These are phyloP conservation scores for Chrysochloris asiatica DNA, from an alignment of 2,113 vertebrate genomes.

Conservation along the genomic window DNA sequence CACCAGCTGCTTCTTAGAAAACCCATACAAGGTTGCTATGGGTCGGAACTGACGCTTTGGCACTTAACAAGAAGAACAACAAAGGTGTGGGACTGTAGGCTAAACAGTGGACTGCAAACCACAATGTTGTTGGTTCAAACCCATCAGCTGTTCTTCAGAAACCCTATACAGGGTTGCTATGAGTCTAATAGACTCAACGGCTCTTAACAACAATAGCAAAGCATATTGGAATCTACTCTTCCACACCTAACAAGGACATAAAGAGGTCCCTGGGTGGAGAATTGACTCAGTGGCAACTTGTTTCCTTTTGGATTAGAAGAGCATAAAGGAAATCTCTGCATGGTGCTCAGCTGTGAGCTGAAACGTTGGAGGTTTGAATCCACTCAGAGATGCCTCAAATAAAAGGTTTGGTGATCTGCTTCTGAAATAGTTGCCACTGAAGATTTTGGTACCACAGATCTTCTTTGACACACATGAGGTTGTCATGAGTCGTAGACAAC, in stretches of 20 bases:
- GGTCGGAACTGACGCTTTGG: too few relatives aligned
- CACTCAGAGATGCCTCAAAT: neutral
- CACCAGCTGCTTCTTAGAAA: too few relatives aligned
- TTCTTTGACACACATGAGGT: neutral
- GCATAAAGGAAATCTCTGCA: neutral
- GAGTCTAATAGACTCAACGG: too few relatives aligned
- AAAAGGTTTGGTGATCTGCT: neutral
- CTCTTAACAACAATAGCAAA: neutral
- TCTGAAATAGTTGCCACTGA: neutral
- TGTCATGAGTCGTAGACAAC: neutral
- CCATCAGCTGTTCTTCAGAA: too few relatives aligned
- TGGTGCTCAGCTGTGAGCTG: neutral
- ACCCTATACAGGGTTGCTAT: too few relatives aligned
- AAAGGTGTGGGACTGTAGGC: too few relatives aligned
- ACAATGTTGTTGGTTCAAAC: too few relatives aligned
- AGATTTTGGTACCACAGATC: neutral
- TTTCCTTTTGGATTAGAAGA: neutral
- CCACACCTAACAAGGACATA: neutral
- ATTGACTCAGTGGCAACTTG: neutral
- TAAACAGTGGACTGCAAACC: too few relatives aligned
- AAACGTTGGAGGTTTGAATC: neutral
- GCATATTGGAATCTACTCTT: neutral
- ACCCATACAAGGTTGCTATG: too few relatives aligned
- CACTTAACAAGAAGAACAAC: too few relatives aligned
- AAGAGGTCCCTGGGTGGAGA: neutral